These are phyloP conservation scores for Protophormia terraenovae DNA, from an alignment of 2,888 invertebrate species.

Conservation along the genomic window DNA sequence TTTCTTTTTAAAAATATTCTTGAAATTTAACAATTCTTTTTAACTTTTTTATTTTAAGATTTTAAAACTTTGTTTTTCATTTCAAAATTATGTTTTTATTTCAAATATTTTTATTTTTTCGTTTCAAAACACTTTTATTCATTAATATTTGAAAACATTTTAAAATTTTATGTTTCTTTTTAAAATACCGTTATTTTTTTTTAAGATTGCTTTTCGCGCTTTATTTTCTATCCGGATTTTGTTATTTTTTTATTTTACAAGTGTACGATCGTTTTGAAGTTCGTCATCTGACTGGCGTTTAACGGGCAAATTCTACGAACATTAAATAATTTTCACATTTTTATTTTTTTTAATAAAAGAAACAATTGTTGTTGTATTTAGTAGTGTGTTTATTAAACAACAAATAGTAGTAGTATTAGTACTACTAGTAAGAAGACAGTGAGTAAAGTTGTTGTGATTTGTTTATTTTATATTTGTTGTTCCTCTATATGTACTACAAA, in stretches of 20 bases:
- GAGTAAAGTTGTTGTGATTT: constrained; percentile 49
- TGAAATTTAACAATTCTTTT: not conserved
- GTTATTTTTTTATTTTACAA: constrained; percentile 35
- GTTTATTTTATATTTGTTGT: constrained; percentile 53
- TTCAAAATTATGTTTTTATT: not conserved
- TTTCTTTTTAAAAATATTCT: too few species aligned
- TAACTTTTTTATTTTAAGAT: not conserved
- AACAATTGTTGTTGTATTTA: constrained; percentile 54
- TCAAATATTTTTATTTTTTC: not conserved
- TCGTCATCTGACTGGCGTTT: constrained; percentile 75
- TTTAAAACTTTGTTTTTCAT: not conserved
- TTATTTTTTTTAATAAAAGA: constrained; percentile 44
- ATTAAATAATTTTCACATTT: constrained; percentile 73
- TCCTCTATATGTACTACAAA: constrained; percentile 40
- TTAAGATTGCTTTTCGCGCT: not conserved
- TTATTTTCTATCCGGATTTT: constrained; percentile 11
- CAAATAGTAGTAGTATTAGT: constrained; percentile 34
- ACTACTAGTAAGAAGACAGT: constrained; percentile 22
- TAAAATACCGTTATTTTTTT: constrained; percentile 26
- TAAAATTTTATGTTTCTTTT: not conserved
- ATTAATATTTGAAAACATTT: not conserved
- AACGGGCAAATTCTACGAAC: constrained; percentile 70
- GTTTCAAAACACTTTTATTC: not conserved
- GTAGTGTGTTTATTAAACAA: constrained; percentile 47
- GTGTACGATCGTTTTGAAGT: constrained; percentile 73